Evolutionary conservation across 2,113 vertebrate genomes (phyloP).

Genomic region (Atherinomorus stipes): DNA sequence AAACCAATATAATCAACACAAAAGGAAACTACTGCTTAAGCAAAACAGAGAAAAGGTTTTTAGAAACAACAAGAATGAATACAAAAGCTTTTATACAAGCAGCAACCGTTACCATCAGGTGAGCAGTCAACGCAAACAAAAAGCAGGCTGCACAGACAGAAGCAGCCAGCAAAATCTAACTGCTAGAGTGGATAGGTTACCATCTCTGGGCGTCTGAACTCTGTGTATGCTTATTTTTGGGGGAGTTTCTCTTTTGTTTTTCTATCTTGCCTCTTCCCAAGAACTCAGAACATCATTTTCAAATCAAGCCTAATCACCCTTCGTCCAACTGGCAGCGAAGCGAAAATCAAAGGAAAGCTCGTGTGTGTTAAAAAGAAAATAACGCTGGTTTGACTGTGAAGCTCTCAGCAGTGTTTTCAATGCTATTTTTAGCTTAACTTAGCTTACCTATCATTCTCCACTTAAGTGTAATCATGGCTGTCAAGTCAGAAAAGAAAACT

Average conservation of each 20-base stretch:
- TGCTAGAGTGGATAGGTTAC: slow-evolving; percentile 44
- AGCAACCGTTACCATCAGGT: slow-evolving; percentile 21
- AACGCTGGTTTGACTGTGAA: not conserved
- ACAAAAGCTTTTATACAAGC: slow-evolving; percentile 36
- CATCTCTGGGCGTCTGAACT: slow-evolving; percentile 31
- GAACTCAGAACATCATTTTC: not conserved
- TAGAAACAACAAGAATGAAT: slow-evolving; percentile 6
- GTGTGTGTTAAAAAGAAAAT: slow-evolving; percentile 8
- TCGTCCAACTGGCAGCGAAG: slow-evolving; percentile 17
- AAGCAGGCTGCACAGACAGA: slow-evolving; percentile 36
- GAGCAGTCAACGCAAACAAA: slow-evolving; percentile 41
- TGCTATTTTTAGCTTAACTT: slow-evolving; percentile 46
- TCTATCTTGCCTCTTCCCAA: too few relatives aligned
- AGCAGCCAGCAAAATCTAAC: slow-evolving; percentile 43
- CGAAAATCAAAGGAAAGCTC: slow-evolving; percentile 30
- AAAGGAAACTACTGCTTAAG: slow-evolving; percentile 7
- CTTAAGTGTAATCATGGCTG: slow-evolving; percentile 47
- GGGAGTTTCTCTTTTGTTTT: too few relatives aligned
- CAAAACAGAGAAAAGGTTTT: not conserved
- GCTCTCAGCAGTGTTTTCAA: slow-evolving; percentile 8
- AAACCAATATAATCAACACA: not conserved
- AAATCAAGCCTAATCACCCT: slow-evolving; percentile 45
- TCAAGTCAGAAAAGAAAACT: slow-evolving; percentile 8
- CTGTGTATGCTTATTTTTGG: slow-evolving; percentile 6
- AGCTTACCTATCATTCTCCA: slow-evolving; percentile 58